phyloP scores from a whole-genome alignment of 2,888 invertebrate genomes.

The Lasioglossum oenotherae region DNA sequence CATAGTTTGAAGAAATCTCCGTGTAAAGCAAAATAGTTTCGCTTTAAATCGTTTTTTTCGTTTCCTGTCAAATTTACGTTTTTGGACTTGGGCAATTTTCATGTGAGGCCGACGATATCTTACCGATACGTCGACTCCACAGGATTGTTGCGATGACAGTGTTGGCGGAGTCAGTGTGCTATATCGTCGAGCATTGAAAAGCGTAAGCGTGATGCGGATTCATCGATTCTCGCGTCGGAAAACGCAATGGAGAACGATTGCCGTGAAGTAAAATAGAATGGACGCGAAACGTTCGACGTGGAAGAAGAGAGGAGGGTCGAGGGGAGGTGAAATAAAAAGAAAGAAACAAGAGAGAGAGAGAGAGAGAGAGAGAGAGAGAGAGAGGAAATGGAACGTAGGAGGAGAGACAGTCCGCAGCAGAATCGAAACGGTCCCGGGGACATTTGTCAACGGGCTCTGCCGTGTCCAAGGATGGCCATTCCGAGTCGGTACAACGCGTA shows the following conservation, averaged over 20 bases:
- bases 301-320: neutral
- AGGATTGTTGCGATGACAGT: neutral
- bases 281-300: neutral
- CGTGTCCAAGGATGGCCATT: slow-evolving; percentile 45
- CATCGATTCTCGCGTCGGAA: neutral
- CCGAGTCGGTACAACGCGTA: slow-evolving; percentile 56
- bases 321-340: neutral
- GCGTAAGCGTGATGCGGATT: neutral
- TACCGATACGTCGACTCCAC: neutral
- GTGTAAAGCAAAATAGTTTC: no score
- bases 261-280: neutral
- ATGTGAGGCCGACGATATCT: no score
- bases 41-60: no score
- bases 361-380: neutral
- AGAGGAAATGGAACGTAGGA: neutral
- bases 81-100: no score
- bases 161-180: neutral
- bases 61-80: no score
- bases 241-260: neutral
- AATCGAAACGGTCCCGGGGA: slow-evolving; percentile 40
- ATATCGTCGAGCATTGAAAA: neutral
- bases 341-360: neutral
- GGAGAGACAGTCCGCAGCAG: neutral
- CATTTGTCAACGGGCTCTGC: slow-evolving; percentile 64
- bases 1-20: no score